These are phyloP conservation scores for Bradynema listronoti DNA, from an alignment of 1,140 invertebrate genomes.

Conservation along the genomic window DNA sequence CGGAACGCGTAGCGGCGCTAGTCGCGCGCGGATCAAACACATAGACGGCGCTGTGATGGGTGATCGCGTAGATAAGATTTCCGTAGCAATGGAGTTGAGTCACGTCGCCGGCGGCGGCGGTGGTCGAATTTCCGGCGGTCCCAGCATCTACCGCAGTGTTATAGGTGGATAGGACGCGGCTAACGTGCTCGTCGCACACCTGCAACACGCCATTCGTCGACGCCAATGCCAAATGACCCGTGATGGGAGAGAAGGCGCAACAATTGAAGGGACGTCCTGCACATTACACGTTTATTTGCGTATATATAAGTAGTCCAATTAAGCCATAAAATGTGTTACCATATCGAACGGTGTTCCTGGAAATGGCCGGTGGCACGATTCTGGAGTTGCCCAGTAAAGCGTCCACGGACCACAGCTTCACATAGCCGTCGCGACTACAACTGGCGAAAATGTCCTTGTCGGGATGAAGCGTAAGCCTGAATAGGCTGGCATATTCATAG, in stretches of 20 bases:
- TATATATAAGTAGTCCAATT: too few relatives aligned
- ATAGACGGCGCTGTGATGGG: conserved; percentile 36
- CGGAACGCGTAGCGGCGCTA: not conserved
- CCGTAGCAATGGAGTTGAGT: conserved; percentile 32
- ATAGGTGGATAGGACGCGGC: conserved; percentile 15
- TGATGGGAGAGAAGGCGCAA: conserved; percentile 32
- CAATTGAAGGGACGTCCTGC: conserved; percentile 37
- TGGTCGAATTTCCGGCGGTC: too few relatives aligned
- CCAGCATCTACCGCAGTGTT: too few relatives aligned
- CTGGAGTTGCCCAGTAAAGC: conserved; percentile 11
- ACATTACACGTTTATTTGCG: conserved; percentile 10
- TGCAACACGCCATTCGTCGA: conserved; percentile 23
- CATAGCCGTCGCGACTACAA: conserved; percentile 30
- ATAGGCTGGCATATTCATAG: conserved; percentile 13
- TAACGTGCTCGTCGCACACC: conserved; percentile 25
- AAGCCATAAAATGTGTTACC: conserved; percentile 13
- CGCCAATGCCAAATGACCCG: conserved; percentile 32
- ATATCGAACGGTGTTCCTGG: conserved; percentile 32
- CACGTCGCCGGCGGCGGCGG: too few relatives aligned
- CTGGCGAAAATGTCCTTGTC: conserved; percentile 33
- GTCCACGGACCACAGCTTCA: conserved; percentile 36
- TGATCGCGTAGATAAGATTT: conserved; percentile 43
- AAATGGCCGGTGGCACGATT: conserved; percentile 32
- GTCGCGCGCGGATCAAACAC: conserved; percentile 40
- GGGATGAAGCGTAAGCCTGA: conserved; percentile 34